Evolutionary conservation across 2,888 invertebrate species (phyloP).

Genomic region (Sinelater perroti): DNA sequence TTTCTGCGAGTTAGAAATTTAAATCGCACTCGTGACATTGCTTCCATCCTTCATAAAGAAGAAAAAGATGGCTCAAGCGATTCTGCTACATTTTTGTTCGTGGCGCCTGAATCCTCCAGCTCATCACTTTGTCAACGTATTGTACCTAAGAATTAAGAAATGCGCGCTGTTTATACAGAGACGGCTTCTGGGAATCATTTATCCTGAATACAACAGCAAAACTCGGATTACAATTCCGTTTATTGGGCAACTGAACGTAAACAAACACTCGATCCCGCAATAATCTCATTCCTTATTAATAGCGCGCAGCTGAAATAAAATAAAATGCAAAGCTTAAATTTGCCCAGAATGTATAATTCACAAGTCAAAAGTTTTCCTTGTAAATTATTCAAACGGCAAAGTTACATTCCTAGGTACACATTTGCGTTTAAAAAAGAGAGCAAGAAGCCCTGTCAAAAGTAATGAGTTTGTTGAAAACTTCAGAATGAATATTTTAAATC

Average conservation of each 20-base stretch:
- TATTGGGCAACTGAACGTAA: too few species aligned
- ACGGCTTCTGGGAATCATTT: too few species aligned
- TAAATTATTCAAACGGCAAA: conserved; percentile 31
- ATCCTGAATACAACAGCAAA: too few species aligned
- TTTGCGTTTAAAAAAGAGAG: conserved; percentile 25
- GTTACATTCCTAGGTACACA: conserved; percentile 27
- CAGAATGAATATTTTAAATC: conserved; percentile 22
- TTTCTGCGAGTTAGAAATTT: conserved; percentile 4
- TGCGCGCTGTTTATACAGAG: too few species aligned
- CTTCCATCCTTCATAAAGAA: conserved; percentile 17
- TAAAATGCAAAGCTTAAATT: conserved; percentile 27
- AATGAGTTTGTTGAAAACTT: conserved; percentile 14
- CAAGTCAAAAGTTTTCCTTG: conserved; percentile 22
- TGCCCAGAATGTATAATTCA: conserved; percentile 25
- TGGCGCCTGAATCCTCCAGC: conserved; percentile 3
- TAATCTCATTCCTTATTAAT: too few species aligned
- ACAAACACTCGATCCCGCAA: too few species aligned
- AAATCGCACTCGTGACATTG: conserved; percentile 8
- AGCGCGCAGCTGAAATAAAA: conserved; percentile 6
- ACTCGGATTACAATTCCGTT: too few species aligned
- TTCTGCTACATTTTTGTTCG: conserved; percentile 12
- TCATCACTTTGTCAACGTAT: conserved; percentile 9
- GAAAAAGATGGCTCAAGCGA: conserved; percentile 17
- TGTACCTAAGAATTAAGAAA: too few species aligned
- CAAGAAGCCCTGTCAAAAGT: conserved; percentile 11